Conservation (phyloP, 2,113 vertebrate species). For the Bettongia penicillata region DNA sequence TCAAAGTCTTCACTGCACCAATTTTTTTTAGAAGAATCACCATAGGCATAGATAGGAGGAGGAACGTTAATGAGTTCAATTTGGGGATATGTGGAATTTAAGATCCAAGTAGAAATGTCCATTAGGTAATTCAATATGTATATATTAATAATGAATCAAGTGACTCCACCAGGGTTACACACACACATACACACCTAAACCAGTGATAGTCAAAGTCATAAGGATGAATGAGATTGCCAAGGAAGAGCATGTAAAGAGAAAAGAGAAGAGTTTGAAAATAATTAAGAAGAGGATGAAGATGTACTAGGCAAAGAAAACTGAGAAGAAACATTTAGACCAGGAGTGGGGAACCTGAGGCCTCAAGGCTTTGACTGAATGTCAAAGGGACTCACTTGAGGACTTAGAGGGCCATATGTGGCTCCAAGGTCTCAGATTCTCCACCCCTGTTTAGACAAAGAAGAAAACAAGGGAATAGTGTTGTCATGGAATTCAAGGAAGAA, state of each 20-base stretch:
- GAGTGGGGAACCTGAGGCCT: too few relatives aligned
- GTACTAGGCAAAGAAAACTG: background rate
- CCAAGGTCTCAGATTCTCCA: too few relatives aligned
- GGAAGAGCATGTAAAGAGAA: background rate
- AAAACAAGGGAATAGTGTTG: background rate
- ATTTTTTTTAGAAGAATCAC: background rate
- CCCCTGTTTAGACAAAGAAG: background rate
- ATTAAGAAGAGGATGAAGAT: background rate
- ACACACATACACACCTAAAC: background rate
- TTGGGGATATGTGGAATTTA: background rate
- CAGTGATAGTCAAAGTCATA: background rate
- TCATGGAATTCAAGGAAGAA: background rate
- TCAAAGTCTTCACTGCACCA: background rate
- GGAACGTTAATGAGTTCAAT: background rate
- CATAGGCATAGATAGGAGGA: background rate
- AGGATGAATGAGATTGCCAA: background rate
- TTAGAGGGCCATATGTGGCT: too few relatives aligned
- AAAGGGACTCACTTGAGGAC: too few relatives aligned
- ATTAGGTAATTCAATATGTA: background rate
- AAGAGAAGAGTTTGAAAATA: background rate
- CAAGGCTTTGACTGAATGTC: too few relatives aligned
- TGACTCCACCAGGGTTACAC: background rate
- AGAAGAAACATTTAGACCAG: background rate
- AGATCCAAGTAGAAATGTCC: background rate
- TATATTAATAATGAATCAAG: background rate